Percentiles rank a stretch among this genome's conserved stretches.
Evolutionary conservation across 2,797 vertebrate genomes (phyloP).

Genomic region (Mus caroli): DNA sequence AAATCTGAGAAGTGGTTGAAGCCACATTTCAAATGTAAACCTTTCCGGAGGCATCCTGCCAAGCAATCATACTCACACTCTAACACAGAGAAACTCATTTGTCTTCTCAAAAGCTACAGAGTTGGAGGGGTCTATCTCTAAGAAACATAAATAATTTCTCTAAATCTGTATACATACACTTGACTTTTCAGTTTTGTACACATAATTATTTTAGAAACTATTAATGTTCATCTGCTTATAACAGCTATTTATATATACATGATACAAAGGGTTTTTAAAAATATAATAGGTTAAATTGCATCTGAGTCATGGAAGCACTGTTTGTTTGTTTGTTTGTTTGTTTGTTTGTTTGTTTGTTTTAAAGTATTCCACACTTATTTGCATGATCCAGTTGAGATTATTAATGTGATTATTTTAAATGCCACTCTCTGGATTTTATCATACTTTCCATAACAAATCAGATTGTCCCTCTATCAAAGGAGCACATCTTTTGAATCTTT

Average conservation of each 20-base stretch:
- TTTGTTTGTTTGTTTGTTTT: constrained; percentile 13
- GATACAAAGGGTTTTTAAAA: constrained; percentile 14
- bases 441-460: not conserved
- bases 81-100: constrained; percentile 14
- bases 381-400: constrained; percentile 13
- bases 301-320: not conserved
- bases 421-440: not conserved
- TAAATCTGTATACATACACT: not conserved
- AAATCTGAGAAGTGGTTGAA: constrained; percentile 80
- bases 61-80: constrained; percentile 30
- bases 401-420: constrained; percentile 40
- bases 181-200: constrained; percentile 34
- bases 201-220: constrained; percentile 17
- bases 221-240: not conserved
- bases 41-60: constrained; percentile 49
- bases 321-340: not conserved
- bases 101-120: constrained; percentile 36
- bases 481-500: not conserved
- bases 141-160: not conserved
- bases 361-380: not conserved
- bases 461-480: not conserved
- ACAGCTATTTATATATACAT: not conserved
- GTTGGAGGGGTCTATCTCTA: not conserved
- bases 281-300: not conserved
- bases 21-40: constrained; percentile 77